phyloP scores from a whole-genome alignment of 2,113 vertebrate genomes.

The Archilochus colubris region DNA sequence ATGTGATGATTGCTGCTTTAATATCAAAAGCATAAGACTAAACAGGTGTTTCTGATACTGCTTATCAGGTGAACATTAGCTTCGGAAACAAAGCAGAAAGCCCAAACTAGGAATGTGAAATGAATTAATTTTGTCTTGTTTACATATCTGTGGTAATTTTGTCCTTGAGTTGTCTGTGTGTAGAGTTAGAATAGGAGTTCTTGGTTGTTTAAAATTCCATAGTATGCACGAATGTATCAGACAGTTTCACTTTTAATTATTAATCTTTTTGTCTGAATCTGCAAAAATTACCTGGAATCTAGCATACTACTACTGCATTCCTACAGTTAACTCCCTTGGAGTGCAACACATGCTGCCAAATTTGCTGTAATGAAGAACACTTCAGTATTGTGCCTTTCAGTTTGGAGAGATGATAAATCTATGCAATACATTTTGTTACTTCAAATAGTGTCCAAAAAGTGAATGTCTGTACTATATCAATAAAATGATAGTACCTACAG shows the following conservation, averaged over 20 bases:
- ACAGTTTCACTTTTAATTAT: not conserved
- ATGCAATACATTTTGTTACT: constrained; percentile 29
- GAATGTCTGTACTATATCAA: not conserved
- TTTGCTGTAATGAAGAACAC: not conserved
- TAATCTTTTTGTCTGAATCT: not conserved
- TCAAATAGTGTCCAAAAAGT: not conserved
- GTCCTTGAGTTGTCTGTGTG: not conserved
- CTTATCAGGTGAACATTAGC: not conserved
- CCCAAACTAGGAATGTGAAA: not conserved
- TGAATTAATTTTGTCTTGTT: not conserved
- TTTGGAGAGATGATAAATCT: constrained; percentile 1
- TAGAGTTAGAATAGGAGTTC: not conserved
- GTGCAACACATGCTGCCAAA: constrained; percentile 8
- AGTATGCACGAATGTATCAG: not conserved
- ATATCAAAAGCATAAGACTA: not conserved
- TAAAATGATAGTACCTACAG: not conserved
- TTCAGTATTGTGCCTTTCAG: constrained; percentile 17
- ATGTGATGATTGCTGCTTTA: not conserved
- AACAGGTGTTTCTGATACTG: not conserved
- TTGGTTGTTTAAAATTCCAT: not conserved
- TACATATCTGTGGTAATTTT: not conserved
- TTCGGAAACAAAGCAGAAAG: not conserved
- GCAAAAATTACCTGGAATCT: not conserved
- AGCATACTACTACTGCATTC: not conserved
- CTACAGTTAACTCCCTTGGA: not conserved